Conservation (phyloP, 2,797 vertebrate species). For the Macroramphosus scolopax region DNA sequence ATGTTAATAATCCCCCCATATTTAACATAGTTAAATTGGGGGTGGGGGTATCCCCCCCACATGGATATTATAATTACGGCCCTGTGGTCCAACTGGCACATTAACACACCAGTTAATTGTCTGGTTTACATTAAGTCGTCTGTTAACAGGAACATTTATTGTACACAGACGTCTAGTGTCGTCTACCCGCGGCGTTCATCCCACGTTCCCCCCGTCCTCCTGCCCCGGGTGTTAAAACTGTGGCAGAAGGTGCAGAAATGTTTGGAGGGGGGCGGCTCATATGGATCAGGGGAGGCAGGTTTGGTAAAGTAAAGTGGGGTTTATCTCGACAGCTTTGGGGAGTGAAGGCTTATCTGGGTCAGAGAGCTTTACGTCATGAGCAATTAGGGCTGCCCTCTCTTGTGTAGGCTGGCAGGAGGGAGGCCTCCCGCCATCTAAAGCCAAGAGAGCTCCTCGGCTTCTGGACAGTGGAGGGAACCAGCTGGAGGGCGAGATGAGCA, state of each 20-base stretch:
- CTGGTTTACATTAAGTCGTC: too few species aligned
- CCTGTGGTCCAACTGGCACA: too few species aligned
- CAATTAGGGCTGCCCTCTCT: slow-evolving; percentile 78
- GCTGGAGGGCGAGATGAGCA: slow-evolving; percentile 62
- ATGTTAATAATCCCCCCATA: too few species aligned
- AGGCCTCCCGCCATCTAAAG: slow-evolving; percentile 71
- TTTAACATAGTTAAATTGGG: too few species aligned
- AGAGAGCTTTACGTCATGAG: slow-evolving; percentile 83
- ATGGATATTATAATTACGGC: too few species aligned
- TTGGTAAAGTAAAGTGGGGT: slow-evolving; percentile 84
- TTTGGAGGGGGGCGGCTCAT: slow-evolving; percentile 38
- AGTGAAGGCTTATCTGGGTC: slow-evolving; percentile 80
- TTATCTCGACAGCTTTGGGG: slow-evolving; percentile 80
- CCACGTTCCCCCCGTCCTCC: background rate
- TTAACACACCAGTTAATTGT: too few species aligned
- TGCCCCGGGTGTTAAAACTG: slow-evolving; percentile 48
- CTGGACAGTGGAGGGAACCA: slow-evolving; percentile 56
- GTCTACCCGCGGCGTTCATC: background rate
- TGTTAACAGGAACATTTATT: background rate
- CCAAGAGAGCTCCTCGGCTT: slow-evolving; percentile 49
- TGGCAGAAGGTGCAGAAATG: slow-evolving; percentile 68
- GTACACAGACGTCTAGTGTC: background rate
- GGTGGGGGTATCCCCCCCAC: too few species aligned
- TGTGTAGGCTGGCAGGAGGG: slow-evolving; percentile 72
- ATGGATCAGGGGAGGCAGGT: slow-evolving; percentile 76